Percentiles rank a stretch among this genome's conserved stretches.
phyloP scores from a whole-genome alignment of 2,113 vertebrate species.

The Numenius arquata region DNA sequence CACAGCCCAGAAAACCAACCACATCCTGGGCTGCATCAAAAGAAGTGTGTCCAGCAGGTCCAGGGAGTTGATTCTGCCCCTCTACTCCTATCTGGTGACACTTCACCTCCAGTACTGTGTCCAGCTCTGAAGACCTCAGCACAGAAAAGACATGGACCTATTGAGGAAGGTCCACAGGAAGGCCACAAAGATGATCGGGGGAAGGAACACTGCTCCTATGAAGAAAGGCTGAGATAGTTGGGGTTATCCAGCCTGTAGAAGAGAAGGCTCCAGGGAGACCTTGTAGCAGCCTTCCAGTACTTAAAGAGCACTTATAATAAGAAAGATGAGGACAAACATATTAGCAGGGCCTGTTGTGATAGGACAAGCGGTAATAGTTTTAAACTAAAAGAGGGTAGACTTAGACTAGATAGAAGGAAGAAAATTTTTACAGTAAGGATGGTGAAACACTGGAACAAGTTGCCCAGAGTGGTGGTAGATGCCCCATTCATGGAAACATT shows the following conservation, averaged over 20 bases:
- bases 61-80: neutral
- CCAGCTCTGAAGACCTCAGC: neutral
- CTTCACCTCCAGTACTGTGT: neutral
- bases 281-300: neutral
- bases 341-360: neutral
- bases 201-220: neutral
- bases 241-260: neutral
- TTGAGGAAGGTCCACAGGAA: neutral
- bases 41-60: neutral
- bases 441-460: neutral
- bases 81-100: neutral
- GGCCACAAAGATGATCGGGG: neutral
- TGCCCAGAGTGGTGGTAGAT: neutral
- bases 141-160: neutral
- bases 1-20: neutral
- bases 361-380: neutral
- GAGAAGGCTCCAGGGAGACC: neutral
- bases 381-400: neutral
- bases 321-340: neutral
- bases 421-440: neutral
- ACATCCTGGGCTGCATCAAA: neutral
- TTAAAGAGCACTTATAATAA: neutral
- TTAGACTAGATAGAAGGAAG: neutral
- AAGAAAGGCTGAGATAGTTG: neutral
- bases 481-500: neutral